phyloP scores from a whole-genome alignment of 2,888 invertebrate genomes.

The Criorhina ranunculi region DNA sequence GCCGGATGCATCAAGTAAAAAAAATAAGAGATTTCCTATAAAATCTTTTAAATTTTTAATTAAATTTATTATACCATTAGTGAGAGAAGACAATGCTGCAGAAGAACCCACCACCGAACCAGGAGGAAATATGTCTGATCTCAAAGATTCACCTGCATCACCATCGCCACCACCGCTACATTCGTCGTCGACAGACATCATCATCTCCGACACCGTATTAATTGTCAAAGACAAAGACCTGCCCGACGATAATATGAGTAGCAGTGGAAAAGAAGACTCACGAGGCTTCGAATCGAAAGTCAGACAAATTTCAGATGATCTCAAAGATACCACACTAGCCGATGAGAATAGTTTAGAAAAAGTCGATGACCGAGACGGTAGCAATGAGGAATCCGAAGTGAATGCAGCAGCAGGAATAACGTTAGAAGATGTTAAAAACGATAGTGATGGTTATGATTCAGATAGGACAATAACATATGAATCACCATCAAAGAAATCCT shows the following conservation, averaged over 20 bases:
- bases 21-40: slow-evolving; percentile 37
- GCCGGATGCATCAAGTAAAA: slow-evolving; percentile 75
- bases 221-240: slow-evolving; percentile 55
- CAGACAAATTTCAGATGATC: slow-evolving; percentile 82
- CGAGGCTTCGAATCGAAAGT: slow-evolving; percentile 81
- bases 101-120: slow-evolving; percentile 67
- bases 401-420: slow-evolving; percentile 11
- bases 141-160: slow-evolving; percentile 75
- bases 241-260: slow-evolving; percentile 49
- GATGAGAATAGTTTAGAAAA: slow-evolving; percentile 72
- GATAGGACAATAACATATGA: slow-evolving; percentile 67
- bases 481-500: slow-evolving; percentile 65
- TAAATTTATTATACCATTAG: slow-evolving; percentile 29
- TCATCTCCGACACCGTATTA: slow-evolving; percentile 46
- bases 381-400: neutral
- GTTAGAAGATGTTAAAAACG: slow-evolving; percentile 53
- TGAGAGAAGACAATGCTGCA: slow-evolving; percentile 78
- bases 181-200: slow-evolving; percentile 70
- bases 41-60: neutral
- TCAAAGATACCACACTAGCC: slow-evolving; percentile 81
- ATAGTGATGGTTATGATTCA: slow-evolving; percentile 66
- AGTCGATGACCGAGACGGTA: slow-evolving; percentile 34
- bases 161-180: slow-evolving; percentile 77
- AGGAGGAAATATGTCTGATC: slow-evolving; percentile 69
- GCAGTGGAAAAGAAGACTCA: slow-evolving; percentile 63